Evolutionary conservation across 2,113 vertebrate genomes (phyloP).

Genomic region (Martes martes): DNA sequence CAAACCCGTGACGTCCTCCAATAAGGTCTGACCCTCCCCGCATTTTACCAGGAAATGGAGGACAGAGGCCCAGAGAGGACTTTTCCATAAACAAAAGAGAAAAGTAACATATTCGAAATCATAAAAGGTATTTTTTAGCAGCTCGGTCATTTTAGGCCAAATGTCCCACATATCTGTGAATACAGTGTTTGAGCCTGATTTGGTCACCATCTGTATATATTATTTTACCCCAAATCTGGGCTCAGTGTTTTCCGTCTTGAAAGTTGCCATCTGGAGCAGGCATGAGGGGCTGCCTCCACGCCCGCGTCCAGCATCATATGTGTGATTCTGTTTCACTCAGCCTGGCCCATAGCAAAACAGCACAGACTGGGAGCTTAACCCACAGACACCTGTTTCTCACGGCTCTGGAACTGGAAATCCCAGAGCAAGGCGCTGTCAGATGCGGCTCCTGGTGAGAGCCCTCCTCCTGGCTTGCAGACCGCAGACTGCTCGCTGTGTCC

Average conservation of each 20-base stretch:
- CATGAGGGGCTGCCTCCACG: background rate
- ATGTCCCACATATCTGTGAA: no score
- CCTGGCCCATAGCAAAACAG: fast-evolving
- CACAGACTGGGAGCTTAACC: fast-evolving
- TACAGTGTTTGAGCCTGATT: no score
- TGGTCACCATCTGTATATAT: background rate
- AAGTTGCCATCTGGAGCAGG: background rate
- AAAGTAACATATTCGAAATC: background rate
- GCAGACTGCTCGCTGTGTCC: background rate
- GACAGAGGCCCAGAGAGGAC: fast-evolving
- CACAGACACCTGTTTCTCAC: background rate
- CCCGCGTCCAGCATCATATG: no score
- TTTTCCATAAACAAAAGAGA: background rate
- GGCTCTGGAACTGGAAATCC: background rate
- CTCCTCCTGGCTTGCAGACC: background rate
- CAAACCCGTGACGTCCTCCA: background rate
- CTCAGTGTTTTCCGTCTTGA: background rate
- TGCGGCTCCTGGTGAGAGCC: background rate
- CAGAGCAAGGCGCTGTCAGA: background rate
- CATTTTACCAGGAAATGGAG: background rate
- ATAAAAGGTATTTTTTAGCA: background rate
- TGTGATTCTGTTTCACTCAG: no score
- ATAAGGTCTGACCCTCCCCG: background rate
- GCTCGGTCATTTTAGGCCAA: background rate
- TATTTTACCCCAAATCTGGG: background rate